Evolutionary conservation across 2,888 invertebrate genomes (phyloP).

Genomic region (Eretmocerus hayati): DNA sequence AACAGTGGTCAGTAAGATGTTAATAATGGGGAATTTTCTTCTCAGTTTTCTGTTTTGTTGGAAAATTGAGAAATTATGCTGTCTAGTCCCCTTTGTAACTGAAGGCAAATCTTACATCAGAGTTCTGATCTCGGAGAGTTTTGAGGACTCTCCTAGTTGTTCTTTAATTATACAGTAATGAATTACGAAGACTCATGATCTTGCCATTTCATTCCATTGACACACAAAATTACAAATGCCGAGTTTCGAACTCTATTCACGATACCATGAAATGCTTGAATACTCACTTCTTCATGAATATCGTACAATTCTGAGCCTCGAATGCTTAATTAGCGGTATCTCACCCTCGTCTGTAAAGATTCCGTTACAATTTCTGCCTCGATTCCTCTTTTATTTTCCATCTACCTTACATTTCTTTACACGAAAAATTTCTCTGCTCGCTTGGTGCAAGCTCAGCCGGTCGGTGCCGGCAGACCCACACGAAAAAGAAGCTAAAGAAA

Average conservation of each 20-base stretch:
- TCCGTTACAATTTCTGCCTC: constrained; percentile 6
- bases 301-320: constrained; percentile 11
- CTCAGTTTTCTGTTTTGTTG: no score
- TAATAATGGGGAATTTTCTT: no score
- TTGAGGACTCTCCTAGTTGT: no score
- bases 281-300: constrained; percentile 3
- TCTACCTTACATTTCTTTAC: not conserved
- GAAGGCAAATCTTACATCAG: no score
- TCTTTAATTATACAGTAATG: no score
- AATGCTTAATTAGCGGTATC: constrained; percentile 33
- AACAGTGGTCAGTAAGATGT: no score
- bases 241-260: not conserved
- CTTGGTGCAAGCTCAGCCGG: no score
- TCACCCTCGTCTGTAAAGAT: constrained; percentile 24
- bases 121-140: no score
- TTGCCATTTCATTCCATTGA: not conserved
- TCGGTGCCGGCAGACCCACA: no score
- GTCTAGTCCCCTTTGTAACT: no score
- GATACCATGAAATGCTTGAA: not conserved
- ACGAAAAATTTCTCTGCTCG: not conserved
- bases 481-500: no score
- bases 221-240: not conserved
- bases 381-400: not conserved
- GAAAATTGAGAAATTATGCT: no score
- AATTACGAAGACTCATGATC: not conserved